phyloP scores from a whole-genome alignment of 2,797 vertebrate genomes.

The Cichlasoma orientale region DNA sequence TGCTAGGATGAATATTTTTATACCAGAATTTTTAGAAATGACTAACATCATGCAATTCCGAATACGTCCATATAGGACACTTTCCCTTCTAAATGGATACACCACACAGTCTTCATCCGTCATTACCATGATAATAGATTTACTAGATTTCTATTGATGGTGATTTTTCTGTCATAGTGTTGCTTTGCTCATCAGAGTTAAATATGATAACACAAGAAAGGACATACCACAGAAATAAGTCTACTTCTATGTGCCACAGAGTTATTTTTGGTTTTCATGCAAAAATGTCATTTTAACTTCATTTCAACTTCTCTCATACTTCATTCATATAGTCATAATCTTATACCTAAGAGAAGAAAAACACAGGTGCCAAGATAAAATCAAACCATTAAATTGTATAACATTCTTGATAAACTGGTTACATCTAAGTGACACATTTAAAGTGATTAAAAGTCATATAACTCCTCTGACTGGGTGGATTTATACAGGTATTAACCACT shows the following conservation, averaged over 20 bases:
- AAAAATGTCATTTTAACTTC: background rate
- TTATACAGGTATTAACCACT: background rate
- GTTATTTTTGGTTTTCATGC: background rate
- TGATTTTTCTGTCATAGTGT: background rate
- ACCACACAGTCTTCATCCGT: background rate
- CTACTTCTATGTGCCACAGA: background rate
- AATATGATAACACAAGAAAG: constrained; percentile 9
- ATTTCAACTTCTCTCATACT: background rate
- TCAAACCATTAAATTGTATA: background rate
- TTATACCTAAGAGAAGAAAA: background rate
- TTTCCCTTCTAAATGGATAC: background rate
- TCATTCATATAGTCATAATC: background rate
- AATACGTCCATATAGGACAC: background rate
- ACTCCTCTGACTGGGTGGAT: background rate
- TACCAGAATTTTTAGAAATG: background rate
- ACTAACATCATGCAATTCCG: background rate
- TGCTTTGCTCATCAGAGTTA: background rate
- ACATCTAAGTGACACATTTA: background rate
- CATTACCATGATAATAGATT: background rate
- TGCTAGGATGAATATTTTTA: background rate
- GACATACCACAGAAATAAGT: background rate
- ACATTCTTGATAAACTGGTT: background rate
- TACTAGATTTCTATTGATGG: background rate
- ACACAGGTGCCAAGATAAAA: background rate
- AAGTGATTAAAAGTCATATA: background rate